Evolutionary conservation across 37 sponge, comb jelly and placozoan species (phyloP).

Genomic region (Oscarella lobularis): DNA sequence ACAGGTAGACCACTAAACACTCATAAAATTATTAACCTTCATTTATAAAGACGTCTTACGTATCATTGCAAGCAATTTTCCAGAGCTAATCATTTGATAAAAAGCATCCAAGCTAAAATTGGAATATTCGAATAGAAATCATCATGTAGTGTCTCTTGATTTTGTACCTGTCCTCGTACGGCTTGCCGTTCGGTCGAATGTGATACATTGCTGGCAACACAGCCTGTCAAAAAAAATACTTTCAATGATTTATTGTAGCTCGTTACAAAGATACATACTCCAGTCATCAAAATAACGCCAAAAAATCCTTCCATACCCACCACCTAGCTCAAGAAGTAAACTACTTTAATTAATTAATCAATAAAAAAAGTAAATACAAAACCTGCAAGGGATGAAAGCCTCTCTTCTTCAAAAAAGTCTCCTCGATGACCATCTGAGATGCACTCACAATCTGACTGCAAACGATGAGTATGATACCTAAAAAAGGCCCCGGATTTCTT

Average conservation of each 20-base stretch:
- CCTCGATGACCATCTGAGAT: constrained; percentile 23
- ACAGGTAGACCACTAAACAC: constrained; percentile 12
- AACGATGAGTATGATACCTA: constrained; percentile 19
- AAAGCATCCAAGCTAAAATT: not conserved
- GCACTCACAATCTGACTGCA: constrained; percentile 24
- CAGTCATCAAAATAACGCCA: constrained; percentile 16
- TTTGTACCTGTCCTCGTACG: constrained; percentile 11
- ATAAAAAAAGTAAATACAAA: not conserved
- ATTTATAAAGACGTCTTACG: not conserved
- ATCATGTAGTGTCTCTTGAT: not conserved
- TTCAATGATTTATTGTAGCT: too few relatives aligned
- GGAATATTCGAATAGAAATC: not conserved
- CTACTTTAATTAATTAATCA: not conserved
- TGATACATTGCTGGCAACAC: not conserved
- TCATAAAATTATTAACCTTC: constrained; percentile 2
- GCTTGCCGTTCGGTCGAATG: constrained; percentile 4
- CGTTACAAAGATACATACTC: too few relatives aligned
- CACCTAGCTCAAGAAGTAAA: constrained; percentile 10
- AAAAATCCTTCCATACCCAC: constrained; percentile 30
- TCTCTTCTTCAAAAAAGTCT: constrained; percentile 21
- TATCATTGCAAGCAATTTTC: not conserved
- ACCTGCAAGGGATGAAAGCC: not conserved
- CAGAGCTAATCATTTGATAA: not conserved
- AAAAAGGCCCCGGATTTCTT: constrained; percentile 2
- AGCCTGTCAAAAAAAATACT: not conserved